Conservation (phyloP, 2,113 vertebrate genomes). For the Brachyistius frenatus region DNA sequence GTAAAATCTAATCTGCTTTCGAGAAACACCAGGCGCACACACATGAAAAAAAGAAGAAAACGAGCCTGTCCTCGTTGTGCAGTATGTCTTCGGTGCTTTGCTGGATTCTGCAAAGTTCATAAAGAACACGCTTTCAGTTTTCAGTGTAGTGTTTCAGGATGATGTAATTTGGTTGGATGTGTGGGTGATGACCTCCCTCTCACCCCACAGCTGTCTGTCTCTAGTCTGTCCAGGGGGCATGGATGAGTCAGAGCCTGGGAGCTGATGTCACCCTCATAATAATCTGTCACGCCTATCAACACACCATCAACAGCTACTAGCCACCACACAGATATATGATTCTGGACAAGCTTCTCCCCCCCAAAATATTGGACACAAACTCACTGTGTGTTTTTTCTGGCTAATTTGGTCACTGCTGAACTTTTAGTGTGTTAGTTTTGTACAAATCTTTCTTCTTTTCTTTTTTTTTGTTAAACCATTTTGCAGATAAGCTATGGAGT, state of each 20-base stretch:
- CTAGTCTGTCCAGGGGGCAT: constrained; percentile 36
- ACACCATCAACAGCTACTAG: constrained; percentile 35
- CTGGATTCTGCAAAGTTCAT: constrained; percentile 13
- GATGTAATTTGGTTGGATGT: constrained; percentile 70
- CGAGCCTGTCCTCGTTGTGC: constrained; percentile 21
- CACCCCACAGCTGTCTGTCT: constrained; percentile 54
- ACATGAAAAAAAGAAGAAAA: constrained; percentile 31
- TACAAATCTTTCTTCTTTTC: constrained; percentile 17
- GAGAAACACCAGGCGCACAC: constrained; percentile 45
- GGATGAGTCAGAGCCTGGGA: constrained; percentile 67
- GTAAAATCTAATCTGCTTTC: constrained; percentile 69
- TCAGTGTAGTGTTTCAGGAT: constrained; percentile 31
- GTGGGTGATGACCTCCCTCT: constrained; percentile 66
- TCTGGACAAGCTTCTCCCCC: neutral
- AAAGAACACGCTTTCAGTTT: constrained; percentile 44
- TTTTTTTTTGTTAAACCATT: constrained; percentile 30
- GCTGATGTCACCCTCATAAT: constrained; percentile 72
- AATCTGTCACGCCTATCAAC: constrained; percentile 45
- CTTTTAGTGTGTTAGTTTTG: constrained; percentile 25
- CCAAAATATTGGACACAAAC: neutral
- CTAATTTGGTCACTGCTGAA: constrained; percentile 2
- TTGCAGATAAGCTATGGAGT: constrained; percentile 59
- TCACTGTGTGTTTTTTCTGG: neutral
- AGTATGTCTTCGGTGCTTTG: constrained; percentile 9
- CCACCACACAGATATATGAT: neutral